Percentiles rank a stretch among this genome's conserved stretches.
Conservation (phyloP, 2,113 vertebrate species). For the Nannobrachium achirus region DNA sequence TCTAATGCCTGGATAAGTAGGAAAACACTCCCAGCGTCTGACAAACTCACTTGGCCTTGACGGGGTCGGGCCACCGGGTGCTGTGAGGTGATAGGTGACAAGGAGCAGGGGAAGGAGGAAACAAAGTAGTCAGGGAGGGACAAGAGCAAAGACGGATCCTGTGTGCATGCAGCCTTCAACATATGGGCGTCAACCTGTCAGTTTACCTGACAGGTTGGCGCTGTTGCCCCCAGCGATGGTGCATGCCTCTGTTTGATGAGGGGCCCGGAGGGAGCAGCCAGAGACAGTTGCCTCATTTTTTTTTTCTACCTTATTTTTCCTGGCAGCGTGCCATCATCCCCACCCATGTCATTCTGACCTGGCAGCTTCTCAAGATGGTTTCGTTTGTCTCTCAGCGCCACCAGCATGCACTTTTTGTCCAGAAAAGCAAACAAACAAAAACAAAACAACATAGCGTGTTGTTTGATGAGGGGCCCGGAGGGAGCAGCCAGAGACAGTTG, state of each 20-base stretch:
- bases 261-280: slow-evolving; percentile 17
- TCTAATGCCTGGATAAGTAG: no score
- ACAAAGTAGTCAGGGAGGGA: no score
- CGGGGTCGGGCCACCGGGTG: not conserved
- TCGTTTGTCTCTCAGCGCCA: not conserved
- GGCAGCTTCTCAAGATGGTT: slow-evolving; percentile 13
- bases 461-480: slow-evolving; percentile 19
- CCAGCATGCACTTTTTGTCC: no score
- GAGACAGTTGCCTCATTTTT: slow-evolving; percentile 15
- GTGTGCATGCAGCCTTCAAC: no score
- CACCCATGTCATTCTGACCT: slow-evolving; percentile 8
- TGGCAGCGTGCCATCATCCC: slow-evolving; percentile 7
- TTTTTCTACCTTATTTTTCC: not conserved
- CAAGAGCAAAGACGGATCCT: no score
- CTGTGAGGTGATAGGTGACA: not conserved
- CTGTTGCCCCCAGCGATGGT: slow-evolving; percentile 41
- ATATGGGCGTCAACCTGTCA: slow-evolving; percentile 30
- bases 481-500: slow-evolving; percentile 22
- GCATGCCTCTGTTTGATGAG: slow-evolving; percentile 8
- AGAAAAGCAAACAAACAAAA: no score
- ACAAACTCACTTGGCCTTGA: not conserved
- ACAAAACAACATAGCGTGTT: no score
- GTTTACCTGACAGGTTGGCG: slow-evolving; percentile 41
- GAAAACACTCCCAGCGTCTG: no score
- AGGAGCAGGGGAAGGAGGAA: no score